Evolutionary conservation across 1,140 invertebrate species (phyloP).

Genomic region (Andrena cerasifolii): DNA sequence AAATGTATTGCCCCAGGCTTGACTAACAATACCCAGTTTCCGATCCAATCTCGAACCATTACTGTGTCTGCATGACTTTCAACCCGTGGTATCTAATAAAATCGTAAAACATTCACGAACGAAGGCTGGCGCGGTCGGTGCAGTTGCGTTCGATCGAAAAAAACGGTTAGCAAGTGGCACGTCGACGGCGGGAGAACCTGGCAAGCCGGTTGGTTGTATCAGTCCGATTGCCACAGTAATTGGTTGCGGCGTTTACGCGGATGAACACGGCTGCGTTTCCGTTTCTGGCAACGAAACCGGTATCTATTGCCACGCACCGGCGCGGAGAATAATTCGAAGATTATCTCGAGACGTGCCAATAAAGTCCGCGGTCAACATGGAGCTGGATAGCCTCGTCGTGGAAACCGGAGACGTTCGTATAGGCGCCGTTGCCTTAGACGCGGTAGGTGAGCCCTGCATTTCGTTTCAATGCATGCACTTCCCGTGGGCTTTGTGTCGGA

Average conservation of each 20-base stretch:
- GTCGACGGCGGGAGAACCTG: slow-evolving; percentile 55
- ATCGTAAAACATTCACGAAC: neutral
- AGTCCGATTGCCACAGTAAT: slow-evolving; percentile 58
- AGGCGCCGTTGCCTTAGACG: slow-evolving; percentile 56
- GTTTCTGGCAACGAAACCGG: slow-evolving; percentile 60
- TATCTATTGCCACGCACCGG: slow-evolving; percentile 61
- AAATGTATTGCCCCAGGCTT: no score
- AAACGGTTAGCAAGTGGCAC: slow-evolving; percentile 59
- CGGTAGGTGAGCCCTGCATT: slow-evolving; percentile 44
- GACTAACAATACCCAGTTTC: no score
- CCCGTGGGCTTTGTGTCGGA: slow-evolving; percentile 66
- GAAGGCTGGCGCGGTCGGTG: slow-evolving; percentile 57
- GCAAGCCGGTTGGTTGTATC: slow-evolving; percentile 47
- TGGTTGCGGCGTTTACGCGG: slow-evolving; percentile 67
- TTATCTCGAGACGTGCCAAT: slow-evolving; percentile 13
- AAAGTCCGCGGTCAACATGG: slow-evolving; percentile 16
- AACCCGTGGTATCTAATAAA: no score
- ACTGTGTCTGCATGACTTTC: no score
- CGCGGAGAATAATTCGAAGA: slow-evolving; percentile 51
- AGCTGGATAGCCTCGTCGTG: slow-evolving; percentile 49
- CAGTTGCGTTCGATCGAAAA: slow-evolving; percentile 61
- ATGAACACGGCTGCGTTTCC: slow-evolving; percentile 52
- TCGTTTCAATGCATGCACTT: slow-evolving; percentile 58
- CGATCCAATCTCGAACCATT: no score
- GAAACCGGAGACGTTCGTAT: slow-evolving; percentile 37